Evolutionary conservation across 2,888 invertebrate species (phyloP).

Genomic region (Polymixis lichenea): DNA sequence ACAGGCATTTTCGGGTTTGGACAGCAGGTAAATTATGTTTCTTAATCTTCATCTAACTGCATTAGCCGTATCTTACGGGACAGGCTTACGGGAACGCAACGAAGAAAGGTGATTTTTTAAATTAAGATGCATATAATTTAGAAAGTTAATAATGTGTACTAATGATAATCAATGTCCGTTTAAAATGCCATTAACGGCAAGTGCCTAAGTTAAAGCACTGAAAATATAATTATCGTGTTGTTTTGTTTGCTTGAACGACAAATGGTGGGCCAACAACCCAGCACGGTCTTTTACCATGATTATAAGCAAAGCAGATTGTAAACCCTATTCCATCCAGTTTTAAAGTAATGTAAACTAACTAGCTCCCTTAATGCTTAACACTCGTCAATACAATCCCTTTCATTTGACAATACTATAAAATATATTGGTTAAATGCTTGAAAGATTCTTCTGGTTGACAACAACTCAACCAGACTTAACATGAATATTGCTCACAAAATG

Average conservation of each 20-base stretch:
- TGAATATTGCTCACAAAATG: background rate
- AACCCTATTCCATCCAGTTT: background rate
- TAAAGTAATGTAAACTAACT: slow-evolving; percentile 12
- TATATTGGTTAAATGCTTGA: background rate
- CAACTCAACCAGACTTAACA: background rate
- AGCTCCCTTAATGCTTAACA: background rate
- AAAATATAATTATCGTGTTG: background rate
- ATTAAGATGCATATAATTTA: background rate
- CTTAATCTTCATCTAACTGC: slow-evolving; percentile 19
- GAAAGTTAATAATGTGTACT: background rate
- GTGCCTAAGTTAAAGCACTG: background rate
- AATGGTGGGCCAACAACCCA: background rate
- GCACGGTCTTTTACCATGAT: background rate
- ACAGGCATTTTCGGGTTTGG: slow-evolving; percentile 81
- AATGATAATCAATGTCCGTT: slow-evolving; percentile 3
- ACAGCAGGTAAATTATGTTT: slow-evolving; percentile 78
- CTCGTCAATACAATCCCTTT: slow-evolving; percentile 1
- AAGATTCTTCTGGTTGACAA: background rate
- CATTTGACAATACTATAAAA: background rate
- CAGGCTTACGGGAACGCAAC: slow-evolving; percentile 44
- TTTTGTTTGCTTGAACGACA: background rate
- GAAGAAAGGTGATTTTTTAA: slow-evolving; percentile 12
- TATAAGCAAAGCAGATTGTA: slow-evolving; percentile 13
- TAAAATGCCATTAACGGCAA: slow-evolving; percentile 5
- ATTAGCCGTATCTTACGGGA: slow-evolving; percentile 27